Evolutionary conservation across 2,888 invertebrate genomes (phyloP), one percentile per base, ranked within the genome.

Genomic region (Tinea pellionella): DNA sequence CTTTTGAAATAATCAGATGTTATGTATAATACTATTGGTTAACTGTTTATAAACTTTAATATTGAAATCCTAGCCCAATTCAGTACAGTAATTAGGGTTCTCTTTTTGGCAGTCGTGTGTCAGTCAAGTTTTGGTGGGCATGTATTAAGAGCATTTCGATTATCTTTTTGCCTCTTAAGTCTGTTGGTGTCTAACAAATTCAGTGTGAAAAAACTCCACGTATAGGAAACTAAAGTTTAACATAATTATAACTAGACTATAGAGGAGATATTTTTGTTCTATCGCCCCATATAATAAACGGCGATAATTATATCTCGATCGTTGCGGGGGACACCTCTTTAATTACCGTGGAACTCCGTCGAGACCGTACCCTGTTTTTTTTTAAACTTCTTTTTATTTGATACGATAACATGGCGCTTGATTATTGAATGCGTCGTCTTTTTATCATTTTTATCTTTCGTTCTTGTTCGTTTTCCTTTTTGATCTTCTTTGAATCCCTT

Each of bases 281-380:
- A 47, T 47, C 47, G 16, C 2, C 15, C 47, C 47, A 47, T 47
- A 47, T 16, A 47, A 47, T n/a, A 16, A 47, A 47, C 13, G 13
- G 47, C 47, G 53, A 7, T 53, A 53, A 24, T 53, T 53, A 24
- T 53, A 53, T 4, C 53, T 53, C n/a, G 18, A 12, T n/a, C 18
- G 8, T 16, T 12, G 16, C 12, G 16, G n/a, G 51, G 53, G 24
- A 53, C 53, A 53, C 53, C 19, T 18, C 24, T 53, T 53, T 53
- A 57, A 57, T 57, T 57, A 57, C 57, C 29, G 55, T 19, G 55
- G 47, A 47, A 47, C 47, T 16, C 47, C 18, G n/a, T 47, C 47
- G 18, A 47, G 47, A 47, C 2, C 9, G 18, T 47, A 4, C 6
- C 47, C 8, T 47, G 41, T 2, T n/a, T n/a, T 42, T 13, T 42